Conservation (phyloP, 2,888 invertebrate genomes). For the Thecocarcelia acutangulata region DNA sequence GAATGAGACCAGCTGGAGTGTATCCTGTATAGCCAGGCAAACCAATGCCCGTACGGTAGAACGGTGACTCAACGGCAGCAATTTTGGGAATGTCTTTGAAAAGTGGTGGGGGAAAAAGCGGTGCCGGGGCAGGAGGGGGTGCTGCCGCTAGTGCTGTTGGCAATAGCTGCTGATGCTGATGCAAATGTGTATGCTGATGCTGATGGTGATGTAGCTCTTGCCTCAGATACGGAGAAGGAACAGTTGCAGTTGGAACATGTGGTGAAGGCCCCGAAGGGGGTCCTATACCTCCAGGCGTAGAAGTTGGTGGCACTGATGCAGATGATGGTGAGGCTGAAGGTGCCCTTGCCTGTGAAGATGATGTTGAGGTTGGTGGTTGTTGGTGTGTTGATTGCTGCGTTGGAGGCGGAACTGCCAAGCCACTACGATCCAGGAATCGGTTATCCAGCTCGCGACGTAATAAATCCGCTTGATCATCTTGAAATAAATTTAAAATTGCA, state of each 20-base stretch:
- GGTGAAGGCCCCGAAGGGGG: constrained; percentile 75
- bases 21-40: constrained; percentile 90
- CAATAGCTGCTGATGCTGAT: constrained; percentile 91
- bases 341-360: constrained; percentile 94
- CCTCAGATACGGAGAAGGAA: constrained; percentile 84
- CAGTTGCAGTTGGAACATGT: constrained; percentile 71
- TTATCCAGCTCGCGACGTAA: constrained; percentile 94
- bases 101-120: constrained; percentile 85
- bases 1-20: constrained; percentile 87
- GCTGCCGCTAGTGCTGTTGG: constrained; percentile 85
- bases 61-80: constrained; percentile 88
- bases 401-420: constrained; percentile 83
- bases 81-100: constrained; percentile 95
- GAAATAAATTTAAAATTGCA: constrained; percentile 65
- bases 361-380: constrained; percentile 90
- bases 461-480: constrained; percentile 89
- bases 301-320: constrained; percentile 82
- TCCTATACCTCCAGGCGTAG: constrained; percentile 82
- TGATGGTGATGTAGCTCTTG: constrained; percentile 96
- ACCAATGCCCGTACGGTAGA: constrained; percentile 88
- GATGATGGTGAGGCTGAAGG: constrained; percentile 91
- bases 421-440: constrained; percentile 93
- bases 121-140: constrained; percentile 82
- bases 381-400: constrained; percentile 75
- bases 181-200: constrained; percentile 95